Evolutionary conservation across 2,113 vertebrate species (phyloP).

Genomic region (Boleophthalmus pectinirostris): DNA sequence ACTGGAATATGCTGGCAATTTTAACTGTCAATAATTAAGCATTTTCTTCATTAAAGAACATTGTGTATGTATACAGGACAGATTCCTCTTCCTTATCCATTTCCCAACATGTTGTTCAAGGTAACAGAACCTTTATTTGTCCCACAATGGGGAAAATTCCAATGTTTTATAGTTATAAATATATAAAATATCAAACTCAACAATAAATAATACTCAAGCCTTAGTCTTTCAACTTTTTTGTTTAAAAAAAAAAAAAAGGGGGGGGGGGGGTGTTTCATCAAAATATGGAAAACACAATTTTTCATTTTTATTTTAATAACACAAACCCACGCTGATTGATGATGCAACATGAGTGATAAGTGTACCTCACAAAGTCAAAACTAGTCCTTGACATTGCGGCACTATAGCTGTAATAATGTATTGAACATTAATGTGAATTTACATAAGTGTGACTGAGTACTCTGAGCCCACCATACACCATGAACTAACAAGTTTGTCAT

Average conservation of each 20-base stretch:
- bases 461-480: constrained; percentile 17
- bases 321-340: constrained; percentile 47
- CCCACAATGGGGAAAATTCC: neutral
- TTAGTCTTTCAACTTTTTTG: neutral
- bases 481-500: constrained; percentile 25
- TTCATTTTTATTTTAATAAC: constrained; percentile 67
- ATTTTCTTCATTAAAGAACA: neutral
- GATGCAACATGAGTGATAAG: constrained; percentile 40
- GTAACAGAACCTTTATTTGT: no score
- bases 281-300: constrained; percentile 64
- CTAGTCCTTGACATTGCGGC: constrained; percentile 32
- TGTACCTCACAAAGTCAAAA: constrained; percentile 18
- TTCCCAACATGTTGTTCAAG: constrained; percentile 14
- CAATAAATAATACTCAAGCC: constrained; percentile 11
- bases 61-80: neutral
- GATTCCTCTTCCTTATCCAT: neutral
- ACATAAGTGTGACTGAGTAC: constrained; percentile 20
- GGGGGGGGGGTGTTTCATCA: no score
- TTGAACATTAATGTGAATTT: constrained; percentile 11
- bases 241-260: neutral
- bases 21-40: neutral
- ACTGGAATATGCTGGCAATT: neutral
- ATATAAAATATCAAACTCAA: constrained; percentile 46
- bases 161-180: constrained; percentile 44
- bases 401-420: constrained; percentile 41